Percentiles rank a stretch among this genome's conserved stretches.
These are phyloP conservation scores for Synergus itoensis DNA, from an alignment of 2,888 invertebrate species.

Conservation along the genomic window DNA sequence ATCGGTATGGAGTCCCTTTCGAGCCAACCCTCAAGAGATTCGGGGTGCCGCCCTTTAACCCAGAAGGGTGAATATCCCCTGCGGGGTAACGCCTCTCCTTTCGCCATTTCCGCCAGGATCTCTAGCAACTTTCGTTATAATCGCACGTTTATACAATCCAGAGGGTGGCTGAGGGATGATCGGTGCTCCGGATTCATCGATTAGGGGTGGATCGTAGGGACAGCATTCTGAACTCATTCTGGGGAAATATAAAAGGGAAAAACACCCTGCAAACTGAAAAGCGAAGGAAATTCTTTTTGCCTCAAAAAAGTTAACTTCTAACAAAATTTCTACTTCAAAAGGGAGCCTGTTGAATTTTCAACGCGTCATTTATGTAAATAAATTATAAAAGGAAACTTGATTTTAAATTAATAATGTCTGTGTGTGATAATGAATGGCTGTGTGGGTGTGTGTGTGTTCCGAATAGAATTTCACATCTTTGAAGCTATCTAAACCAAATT, in stretches of 20 bases:
- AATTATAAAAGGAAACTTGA: not conserved
- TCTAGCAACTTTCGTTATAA: constrained; percentile 42
- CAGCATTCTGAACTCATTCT: constrained; percentile 18
- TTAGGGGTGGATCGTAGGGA: constrained; percentile 34
- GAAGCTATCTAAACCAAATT: too few species aligned
- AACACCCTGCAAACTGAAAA: constrained; percentile 1
- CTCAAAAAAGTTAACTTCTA: not conserved
- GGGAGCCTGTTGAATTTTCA: too few species aligned
- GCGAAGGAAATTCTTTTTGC: not conserved
- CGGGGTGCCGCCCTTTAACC: constrained; percentile 28
- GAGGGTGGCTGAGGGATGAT: constrained; percentile 33
- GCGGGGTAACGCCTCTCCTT: constrained; percentile 31
- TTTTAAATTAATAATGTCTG: not conserved
- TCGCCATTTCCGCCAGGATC: constrained; percentile 34
- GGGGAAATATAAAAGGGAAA: constrained; percentile 17
- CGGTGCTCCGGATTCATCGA: constrained; percentile 37
- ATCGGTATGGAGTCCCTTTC: constrained; percentile 13
- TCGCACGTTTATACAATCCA: constrained; percentile 36
- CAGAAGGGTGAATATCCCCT: constrained; percentile 41
- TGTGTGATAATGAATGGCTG: too few species aligned
- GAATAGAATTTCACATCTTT: too few species aligned
- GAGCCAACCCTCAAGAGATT: constrained; percentile 37
- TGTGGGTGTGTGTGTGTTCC: too few species aligned
- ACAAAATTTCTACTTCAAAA: not conserved
- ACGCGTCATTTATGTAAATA: not conserved